phyloP scores from a whole-genome alignment of 1,140 invertebrate genomes.

The Dermatophagoides farinae region DNA sequence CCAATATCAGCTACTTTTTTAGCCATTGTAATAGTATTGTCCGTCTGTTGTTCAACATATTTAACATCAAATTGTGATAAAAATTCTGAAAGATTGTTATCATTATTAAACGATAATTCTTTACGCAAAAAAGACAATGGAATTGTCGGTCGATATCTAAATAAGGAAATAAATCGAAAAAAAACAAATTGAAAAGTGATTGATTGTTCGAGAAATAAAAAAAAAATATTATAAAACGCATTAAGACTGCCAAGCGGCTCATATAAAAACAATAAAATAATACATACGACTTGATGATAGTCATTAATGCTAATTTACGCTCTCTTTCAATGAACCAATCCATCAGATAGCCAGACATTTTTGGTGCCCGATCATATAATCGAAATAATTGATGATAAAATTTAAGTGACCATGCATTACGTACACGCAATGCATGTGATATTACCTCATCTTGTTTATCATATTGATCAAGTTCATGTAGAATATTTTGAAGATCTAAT shows the following conservation, averaged over 20 bases:
- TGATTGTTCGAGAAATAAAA: slow-evolving; percentile 10
- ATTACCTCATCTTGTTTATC: slow-evolving; percentile 67
- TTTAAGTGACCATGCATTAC: slow-evolving; percentile 67
- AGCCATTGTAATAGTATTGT: no score
- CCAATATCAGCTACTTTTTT: slow-evolving; percentile 18
- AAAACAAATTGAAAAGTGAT: slow-evolving; percentile 30
- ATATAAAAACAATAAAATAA: background rate
- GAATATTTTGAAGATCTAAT: slow-evolving; percentile 71
- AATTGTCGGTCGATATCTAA: slow-evolving; percentile 77
- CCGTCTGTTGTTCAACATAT: slow-evolving; percentile 35
- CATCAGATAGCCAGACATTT: slow-evolving; percentile 88
- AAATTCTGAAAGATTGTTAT: slow-evolving; percentile 63
- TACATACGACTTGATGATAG: slow-evolving; percentile 77
- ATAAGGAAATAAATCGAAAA: no score
- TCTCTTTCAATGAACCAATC: slow-evolving; percentile 91
- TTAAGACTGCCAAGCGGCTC: background rate
- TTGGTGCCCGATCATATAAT: slow-evolving; percentile 60
- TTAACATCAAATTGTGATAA: slow-evolving; percentile 53
- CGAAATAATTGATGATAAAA: slow-evolving; percentile 83
- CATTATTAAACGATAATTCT: slow-evolving; percentile 63
- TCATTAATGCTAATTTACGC: slow-evolving; percentile 66
- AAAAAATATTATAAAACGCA: slow-evolving; percentile 10
- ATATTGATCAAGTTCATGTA: slow-evolving; percentile 49
- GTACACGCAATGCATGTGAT: slow-evolving; percentile 58
- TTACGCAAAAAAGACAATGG: slow-evolving; percentile 58